phyloP scores from a whole-genome alignment of 1,140 invertebrate genomes.

The Rhynchophorus ferrugineus region DNA sequence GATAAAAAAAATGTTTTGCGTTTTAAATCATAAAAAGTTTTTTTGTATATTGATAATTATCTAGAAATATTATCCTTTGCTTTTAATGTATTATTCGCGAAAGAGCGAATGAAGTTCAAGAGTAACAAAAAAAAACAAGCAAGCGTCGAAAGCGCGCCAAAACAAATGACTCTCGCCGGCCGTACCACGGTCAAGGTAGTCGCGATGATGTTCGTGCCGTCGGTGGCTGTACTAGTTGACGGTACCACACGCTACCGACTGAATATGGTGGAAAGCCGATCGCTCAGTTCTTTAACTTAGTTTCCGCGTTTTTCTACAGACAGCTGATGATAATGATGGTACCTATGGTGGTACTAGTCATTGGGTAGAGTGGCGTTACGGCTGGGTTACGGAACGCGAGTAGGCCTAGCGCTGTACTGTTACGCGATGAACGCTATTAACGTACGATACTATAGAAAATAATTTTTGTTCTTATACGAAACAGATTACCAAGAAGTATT shows the following conservation, averaged over 20 bases:
- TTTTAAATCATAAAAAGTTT: too few relatives aligned
- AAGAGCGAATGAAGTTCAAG: too few relatives aligned
- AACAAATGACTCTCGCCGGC: background rate
- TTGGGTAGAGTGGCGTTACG: constrained; percentile 18
- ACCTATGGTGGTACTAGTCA: too few relatives aligned
- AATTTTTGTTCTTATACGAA: background rate
- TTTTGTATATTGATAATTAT: too few relatives aligned
- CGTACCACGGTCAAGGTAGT: constrained; percentile 10
- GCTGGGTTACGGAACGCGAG: constrained; percentile 17
- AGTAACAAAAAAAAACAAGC: too few relatives aligned
- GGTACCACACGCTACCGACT: constrained; percentile 12
- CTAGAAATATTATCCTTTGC: too few relatives aligned
- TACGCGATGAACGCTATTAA: constrained; percentile 2
- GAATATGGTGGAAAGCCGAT: constrained; percentile 12
- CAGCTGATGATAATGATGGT: constrained; percentile 9
- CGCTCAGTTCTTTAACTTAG: constrained; percentile 2
- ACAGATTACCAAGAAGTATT: too few relatives aligned
- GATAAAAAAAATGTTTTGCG: too few relatives aligned
- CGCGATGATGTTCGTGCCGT: constrained; percentile 8
- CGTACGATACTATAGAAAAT: background rate
- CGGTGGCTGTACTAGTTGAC: constrained; percentile 11
- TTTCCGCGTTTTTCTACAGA: too few relatives aligned
- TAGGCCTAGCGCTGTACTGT: constrained; percentile 19
- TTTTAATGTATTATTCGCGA: too few relatives aligned
- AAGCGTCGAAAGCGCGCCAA: constrained; percentile 2